Percentiles rank a stretch among this genome's conserved stretches.
These are phyloP conservation scores for Melanotaenia pygmaea DNA, from an alignment of 2,797 vertebrate species.

Conservation along the genomic window DNA sequence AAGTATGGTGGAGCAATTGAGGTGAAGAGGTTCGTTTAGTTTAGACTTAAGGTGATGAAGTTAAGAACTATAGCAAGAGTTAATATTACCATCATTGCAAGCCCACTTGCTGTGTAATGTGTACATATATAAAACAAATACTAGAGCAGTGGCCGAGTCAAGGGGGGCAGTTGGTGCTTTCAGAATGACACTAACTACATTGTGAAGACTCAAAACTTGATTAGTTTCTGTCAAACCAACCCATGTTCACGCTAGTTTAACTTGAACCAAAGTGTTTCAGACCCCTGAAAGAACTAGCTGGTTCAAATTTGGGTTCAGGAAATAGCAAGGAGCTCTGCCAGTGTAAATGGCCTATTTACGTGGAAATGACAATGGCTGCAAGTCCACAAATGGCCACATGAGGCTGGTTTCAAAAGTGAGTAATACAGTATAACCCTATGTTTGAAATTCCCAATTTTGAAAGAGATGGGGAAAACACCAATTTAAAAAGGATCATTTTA, in stretches of 20 bases:
- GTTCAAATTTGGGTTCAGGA: not conserved
- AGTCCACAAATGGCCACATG: not conserved
- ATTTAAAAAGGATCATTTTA: not conserved
- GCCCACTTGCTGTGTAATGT: too few species aligned
- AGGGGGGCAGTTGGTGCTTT: too few species aligned
- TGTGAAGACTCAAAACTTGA: too few species aligned
- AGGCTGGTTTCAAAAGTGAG: not conserved
- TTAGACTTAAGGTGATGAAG: constrained; percentile 31
- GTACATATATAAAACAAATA: too few species aligned
- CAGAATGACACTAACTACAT: too few species aligned
- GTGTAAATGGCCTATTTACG: not conserved
- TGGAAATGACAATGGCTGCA: not conserved
- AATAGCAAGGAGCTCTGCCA: not conserved
- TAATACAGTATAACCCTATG: not conserved
- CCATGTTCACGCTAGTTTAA: too few species aligned
- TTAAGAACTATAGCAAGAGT: not conserved
- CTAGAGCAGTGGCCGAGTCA: too few species aligned
- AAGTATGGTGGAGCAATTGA: constrained; percentile 11
- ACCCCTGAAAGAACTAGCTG: too few species aligned
- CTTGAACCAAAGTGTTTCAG: too few species aligned
- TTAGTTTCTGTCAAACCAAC: too few species aligned
- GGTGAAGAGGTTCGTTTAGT: constrained; percentile 40
- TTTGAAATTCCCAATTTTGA: not conserved
- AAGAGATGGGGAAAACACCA: not conserved
- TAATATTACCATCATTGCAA: too few species aligned